phyloP scores from a whole-genome alignment of 1,140 invertebrate genomes.

The Lamellibrachia luymesi region DNA sequence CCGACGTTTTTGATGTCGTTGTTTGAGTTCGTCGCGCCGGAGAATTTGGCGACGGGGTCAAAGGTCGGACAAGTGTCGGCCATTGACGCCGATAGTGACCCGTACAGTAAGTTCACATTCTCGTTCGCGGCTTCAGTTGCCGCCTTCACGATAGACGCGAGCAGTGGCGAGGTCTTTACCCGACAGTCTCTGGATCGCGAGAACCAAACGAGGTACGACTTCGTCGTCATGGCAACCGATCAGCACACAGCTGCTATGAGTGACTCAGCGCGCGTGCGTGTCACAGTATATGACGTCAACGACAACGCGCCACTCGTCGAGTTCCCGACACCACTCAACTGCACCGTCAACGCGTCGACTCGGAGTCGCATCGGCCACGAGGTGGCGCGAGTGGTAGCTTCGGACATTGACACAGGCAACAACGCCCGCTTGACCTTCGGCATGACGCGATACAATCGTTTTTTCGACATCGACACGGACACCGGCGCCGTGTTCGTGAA shows the following conservation, averaged over 20 bases:
- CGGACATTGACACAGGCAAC: background rate
- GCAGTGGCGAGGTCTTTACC: background rate
- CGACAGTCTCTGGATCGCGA: constrained; percentile 15
- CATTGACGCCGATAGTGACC: constrained; percentile 17
- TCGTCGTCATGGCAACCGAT: constrained; percentile 68
- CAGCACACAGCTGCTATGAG: constrained; percentile 84
- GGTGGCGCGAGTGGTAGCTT: constrained; percentile 21
- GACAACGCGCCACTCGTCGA: constrained; percentile 72
- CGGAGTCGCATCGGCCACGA: constrained; percentile 31
- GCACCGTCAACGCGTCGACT: constrained; percentile 34
- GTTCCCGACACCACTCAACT: constrained; percentile 21
- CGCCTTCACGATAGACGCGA: constrained; percentile 7
- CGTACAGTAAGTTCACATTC: constrained; percentile 9
- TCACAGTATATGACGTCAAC: constrained; percentile 82
- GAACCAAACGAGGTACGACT: constrained; percentile 12
- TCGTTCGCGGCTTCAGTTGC: background rate
- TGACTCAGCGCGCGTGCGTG: constrained; percentile 77
- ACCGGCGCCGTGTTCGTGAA: background rate
- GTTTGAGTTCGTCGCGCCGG: constrained; percentile 60
- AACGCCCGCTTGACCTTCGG: constrained; percentile 9
- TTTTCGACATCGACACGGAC: background rate
- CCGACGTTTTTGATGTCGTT: constrained; percentile 79
- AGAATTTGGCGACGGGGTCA: constrained; percentile 14
- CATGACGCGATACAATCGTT: background rate
- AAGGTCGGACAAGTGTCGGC: constrained; percentile 17